phyloP scores from a whole-genome alignment of 2,888 invertebrate genomes.

The Dorcus hopei region DNA sequence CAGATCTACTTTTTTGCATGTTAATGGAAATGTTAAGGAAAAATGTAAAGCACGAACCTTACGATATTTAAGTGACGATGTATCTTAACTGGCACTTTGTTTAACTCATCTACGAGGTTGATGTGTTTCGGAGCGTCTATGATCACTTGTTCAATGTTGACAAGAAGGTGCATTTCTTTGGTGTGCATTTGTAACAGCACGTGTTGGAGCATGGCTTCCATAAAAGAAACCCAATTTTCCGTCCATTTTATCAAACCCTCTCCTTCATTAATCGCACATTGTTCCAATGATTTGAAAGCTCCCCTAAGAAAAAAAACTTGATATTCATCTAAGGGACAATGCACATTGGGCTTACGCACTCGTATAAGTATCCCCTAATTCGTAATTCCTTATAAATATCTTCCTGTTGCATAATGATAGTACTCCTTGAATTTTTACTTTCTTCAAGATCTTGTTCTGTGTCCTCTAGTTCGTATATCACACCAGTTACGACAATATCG shows the following conservation, averaged over 20 bases:
- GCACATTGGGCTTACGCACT: too few species aligned
- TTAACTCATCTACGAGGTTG: conserved; percentile 21
- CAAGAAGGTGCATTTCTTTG: conserved; percentile 70
- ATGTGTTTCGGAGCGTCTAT: conserved; percentile 23
- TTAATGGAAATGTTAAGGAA: too few species aligned
- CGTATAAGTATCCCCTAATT: conserved; percentile 58
- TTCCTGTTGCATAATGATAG: conserved; percentile 49
- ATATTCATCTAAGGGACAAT: too few species aligned
- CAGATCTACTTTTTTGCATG: neutral
- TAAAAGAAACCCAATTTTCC: conserved; percentile 83
- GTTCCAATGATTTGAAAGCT: conserved; percentile 28
- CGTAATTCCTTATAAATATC: conserved; percentile 68
- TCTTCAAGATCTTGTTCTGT: too few species aligned
- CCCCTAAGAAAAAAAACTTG: conserved; percentile 23
- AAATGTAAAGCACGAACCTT: conserved; percentile 11
- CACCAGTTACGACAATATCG: conserved; percentile 65
- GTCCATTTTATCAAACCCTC: conserved; percentile 59
- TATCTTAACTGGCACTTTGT: conserved; percentile 41
- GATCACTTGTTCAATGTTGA: conserved; percentile 19
- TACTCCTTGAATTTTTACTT: too few species aligned
- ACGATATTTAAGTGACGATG: conserved; percentile 42
- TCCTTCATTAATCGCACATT: conserved; percentile 41
- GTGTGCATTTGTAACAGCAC: conserved; percentile 66
- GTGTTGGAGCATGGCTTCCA: conserved; percentile 83
- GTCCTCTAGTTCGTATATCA: conserved; percentile 50